Evolutionary conservation across 2,113 vertebrate genomes (phyloP).

Genomic region (Eubucco bourcierii): DNA sequence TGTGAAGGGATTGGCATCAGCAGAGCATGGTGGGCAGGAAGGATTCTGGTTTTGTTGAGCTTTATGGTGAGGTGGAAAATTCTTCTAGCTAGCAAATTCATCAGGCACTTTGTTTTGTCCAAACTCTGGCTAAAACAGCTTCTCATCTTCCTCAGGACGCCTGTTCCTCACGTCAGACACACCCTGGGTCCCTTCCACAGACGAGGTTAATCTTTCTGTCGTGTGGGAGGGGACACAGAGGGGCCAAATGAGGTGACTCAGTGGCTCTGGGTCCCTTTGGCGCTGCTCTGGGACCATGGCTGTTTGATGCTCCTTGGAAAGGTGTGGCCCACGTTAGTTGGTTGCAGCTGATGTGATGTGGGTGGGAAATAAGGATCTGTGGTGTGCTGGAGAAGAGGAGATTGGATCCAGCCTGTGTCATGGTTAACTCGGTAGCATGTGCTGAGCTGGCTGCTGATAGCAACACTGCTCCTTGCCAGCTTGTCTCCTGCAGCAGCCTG

Average conservation of each 20-base stretch:
- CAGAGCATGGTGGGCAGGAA: not conserved
- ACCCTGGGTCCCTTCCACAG: accelerated
- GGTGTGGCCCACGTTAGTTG: accelerated
- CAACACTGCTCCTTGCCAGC: accelerated
- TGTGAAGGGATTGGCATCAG: not conserved
- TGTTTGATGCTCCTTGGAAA: accelerated
- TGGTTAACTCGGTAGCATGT: accelerated
- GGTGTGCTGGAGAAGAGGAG: not conserved
- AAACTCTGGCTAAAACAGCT: accelerated
- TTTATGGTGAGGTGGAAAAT: not conserved
- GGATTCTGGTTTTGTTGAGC: not conserved
- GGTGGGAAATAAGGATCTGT: accelerated
- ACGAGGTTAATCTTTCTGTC: accelerated
- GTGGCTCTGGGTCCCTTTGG: not conserved
- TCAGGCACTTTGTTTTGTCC: not conserved
- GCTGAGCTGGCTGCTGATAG: not conserved
- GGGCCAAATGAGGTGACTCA: not conserved
- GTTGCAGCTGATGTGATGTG: accelerated
- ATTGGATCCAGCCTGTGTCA: accelerated
- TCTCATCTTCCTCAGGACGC: accelerated
- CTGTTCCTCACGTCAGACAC: accelerated
- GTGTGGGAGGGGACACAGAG: accelerated
- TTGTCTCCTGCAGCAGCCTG: not conserved
- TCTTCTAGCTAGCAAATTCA: not conserved
- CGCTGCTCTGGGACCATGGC: accelerated